A percentile compares a stretch with the other conserved stretches of the same genome.
phyloP scores from a whole-genome alignment of 2,797 vertebrate species.

The Saguinus oedipus region DNA sequence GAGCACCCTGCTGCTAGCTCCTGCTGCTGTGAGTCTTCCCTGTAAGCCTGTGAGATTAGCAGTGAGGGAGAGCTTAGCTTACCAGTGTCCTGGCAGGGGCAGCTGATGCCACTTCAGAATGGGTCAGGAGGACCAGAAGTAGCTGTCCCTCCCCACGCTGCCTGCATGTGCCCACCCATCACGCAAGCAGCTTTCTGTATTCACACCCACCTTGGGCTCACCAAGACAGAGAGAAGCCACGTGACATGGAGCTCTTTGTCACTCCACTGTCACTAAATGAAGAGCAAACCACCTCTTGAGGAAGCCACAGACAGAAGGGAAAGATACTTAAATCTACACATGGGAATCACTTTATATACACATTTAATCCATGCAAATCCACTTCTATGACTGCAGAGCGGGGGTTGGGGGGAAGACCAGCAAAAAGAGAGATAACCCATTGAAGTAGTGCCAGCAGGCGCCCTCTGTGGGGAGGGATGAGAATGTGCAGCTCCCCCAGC shows the following conservation, averaged over 20 bases:
- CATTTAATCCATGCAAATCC: neutral
- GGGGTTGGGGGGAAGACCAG: neutral
- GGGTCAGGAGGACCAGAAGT: neutral
- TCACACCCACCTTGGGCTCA: neutral
- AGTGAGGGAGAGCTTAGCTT: neutral
- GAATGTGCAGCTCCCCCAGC: neutral
- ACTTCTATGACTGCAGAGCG: neutral
- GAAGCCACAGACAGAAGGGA: neutral
- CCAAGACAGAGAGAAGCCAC: neutral
- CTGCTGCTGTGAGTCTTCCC: neutral
- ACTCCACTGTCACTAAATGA: neutral
- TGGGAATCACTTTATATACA: neutral
- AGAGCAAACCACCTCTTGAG: neutral
- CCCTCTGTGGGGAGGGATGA: neutral
- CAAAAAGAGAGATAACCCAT: neutral
- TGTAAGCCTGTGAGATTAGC: neutral
- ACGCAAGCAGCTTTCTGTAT: neutral
- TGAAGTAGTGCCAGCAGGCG: neutral
- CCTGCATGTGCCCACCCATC: rapidly evolving
- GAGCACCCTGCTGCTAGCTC: rapidly evolving
- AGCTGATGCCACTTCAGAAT: neutral
- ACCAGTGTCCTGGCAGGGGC: neutral
- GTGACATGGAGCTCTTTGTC: neutral
- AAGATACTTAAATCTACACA: neutral
- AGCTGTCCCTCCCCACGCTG: rapidly evolving